Percentiles rank a stretch among this genome's conserved stretches.
These are phyloP conservation scores for Catharus ustulatus DNA, from an alignment of 2,797 vertebrate species.

Conservation along the genomic window DNA sequence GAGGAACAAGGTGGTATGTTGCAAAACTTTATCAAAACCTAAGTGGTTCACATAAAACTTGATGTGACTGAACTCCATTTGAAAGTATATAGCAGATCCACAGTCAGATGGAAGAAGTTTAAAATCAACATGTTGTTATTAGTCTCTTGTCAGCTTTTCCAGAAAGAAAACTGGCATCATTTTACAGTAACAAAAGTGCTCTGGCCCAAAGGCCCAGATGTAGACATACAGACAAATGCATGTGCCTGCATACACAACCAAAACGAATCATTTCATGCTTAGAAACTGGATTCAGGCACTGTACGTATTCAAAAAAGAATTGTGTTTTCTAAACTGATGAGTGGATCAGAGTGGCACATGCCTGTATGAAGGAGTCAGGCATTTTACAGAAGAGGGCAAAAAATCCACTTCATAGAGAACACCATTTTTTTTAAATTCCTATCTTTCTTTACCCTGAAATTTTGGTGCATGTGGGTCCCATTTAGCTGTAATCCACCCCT, in stretches of 20 bases:
- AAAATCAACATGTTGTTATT: not conserved
- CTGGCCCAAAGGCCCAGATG: not conserved
- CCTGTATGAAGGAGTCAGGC: not conserved
- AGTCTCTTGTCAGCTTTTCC: not conserved
- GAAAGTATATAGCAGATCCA: not conserved
- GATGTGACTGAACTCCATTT: not conserved
- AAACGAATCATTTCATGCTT: not conserved
- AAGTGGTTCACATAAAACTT: not conserved
- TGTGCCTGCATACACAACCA: rapidly evolving
- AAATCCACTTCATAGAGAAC: not conserved
- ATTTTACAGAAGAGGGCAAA: not conserved
- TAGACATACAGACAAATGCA: rapidly evolving
- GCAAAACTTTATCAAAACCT: not conserved
- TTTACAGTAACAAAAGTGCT: not conserved
- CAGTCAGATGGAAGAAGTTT: not conserved
- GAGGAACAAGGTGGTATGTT: not conserved
- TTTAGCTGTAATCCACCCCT: constrained; percentile 33
- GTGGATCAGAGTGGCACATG: not conserved
- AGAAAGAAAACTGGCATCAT: not conserved
- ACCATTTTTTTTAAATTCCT: not conserved
- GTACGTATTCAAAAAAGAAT: not conserved
- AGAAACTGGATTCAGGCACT: not conserved
- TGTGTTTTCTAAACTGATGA: not conserved
- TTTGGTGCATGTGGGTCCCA: not conserved
- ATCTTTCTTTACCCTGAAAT: not conserved